These are phyloP conservation scores for Apodemia duryi DNA, from an alignment of 2,888 invertebrate genomes.

Conservation along the genomic window DNA sequence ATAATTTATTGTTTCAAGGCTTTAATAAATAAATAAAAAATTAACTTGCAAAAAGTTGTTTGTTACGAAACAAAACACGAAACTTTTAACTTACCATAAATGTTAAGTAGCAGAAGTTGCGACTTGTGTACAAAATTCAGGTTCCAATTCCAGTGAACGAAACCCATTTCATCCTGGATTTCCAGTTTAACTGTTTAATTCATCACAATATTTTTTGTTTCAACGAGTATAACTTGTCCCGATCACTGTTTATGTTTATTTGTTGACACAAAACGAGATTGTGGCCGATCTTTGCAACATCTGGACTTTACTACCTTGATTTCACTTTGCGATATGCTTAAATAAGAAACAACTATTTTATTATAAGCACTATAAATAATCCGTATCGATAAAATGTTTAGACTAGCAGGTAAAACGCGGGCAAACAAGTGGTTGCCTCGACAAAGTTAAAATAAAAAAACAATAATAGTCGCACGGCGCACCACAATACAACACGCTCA, in stretches of 20 bases:
- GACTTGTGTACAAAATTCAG: conserved; percentile 48
- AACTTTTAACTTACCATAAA: conserved; percentile 75
- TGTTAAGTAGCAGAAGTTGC: conserved; percentile 55
- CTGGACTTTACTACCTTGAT: conserved; percentile 56
- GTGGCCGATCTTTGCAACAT: conserved; percentile 60
- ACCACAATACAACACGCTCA: conserved; percentile 50
- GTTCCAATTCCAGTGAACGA: conserved; percentile 50
- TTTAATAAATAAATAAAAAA: conserved; percentile 26
- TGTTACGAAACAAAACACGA: conserved; percentile 70
- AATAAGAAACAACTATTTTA: conserved; percentile 33
- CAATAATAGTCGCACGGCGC: conserved; percentile 44
- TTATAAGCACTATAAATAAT: conserved; percentile 29
- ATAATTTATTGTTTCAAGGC: conserved; percentile 16
- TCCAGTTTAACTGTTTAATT: conserved; percentile 72
- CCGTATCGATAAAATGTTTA: conserved; percentile 26
- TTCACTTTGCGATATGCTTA: conserved; percentile 51
- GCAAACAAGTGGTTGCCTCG: conserved; percentile 50
- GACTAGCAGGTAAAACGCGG: conserved; percentile 56
- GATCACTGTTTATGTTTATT: conserved; percentile 73
- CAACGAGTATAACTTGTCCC: conserved; percentile 54
- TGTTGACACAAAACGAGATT: conserved; percentile 73
- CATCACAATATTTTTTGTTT: conserved; percentile 58
- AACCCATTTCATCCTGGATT: conserved; percentile 62
- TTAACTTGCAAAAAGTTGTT: conserved; percentile 41
- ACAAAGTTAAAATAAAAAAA: conserved; percentile 46